A percentile compares a stretch with the other conserved stretches of the same genome.
These are phyloP conservation scores for Molanna angustata DNA, from an alignment of 2,888 invertebrate species.

Conservation along the genomic window DNA sequence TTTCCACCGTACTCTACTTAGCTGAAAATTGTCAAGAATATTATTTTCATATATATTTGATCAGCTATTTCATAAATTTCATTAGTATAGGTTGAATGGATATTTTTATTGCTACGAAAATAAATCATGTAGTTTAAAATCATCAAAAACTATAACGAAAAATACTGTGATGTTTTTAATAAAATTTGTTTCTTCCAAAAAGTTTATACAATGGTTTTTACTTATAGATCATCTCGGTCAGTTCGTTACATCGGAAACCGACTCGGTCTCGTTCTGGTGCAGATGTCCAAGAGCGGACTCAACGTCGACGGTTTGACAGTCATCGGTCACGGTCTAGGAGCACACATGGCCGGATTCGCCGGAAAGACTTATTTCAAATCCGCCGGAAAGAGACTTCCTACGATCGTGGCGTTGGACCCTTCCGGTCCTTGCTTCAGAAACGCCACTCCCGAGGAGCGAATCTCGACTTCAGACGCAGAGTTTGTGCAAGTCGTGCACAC, in stretches of 20 bases:
- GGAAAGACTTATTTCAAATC: conserved; percentile 17
- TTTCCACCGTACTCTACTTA: too few relatives aligned
- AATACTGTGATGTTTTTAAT: too few relatives aligned
- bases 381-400: conserved; percentile 23
- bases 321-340: conserved; percentile 26
- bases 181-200: too few relatives aligned
- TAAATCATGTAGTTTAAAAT: too few relatives aligned
- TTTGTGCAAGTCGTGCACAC: conserved; percentile 27
- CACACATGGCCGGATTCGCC: conserved; percentile 25
- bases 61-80: too few relatives aligned
- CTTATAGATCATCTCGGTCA: conserved; percentile 16
- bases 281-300: conserved; percentile 15
- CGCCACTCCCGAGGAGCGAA: neutral
- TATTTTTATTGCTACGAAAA: too few relatives aligned
- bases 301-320: conserved; percentile 17
- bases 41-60: too few relatives aligned
- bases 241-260: conserved; percentile 16
- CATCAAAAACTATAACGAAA: too few relatives aligned
- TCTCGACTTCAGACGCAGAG: conserved; percentile 13
- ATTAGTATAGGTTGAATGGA: too few relatives aligned
- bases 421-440: conserved; percentile 26
- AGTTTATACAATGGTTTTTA: neutral
- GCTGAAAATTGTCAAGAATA: too few relatives aligned
- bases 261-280: conserved; percentile 17
- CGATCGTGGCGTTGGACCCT: conserved; percentile 23